Base-by-base conservation (phyloP, 2,113 vertebrate genomes). In the Sarotherodon lohbergeri region DNA sequence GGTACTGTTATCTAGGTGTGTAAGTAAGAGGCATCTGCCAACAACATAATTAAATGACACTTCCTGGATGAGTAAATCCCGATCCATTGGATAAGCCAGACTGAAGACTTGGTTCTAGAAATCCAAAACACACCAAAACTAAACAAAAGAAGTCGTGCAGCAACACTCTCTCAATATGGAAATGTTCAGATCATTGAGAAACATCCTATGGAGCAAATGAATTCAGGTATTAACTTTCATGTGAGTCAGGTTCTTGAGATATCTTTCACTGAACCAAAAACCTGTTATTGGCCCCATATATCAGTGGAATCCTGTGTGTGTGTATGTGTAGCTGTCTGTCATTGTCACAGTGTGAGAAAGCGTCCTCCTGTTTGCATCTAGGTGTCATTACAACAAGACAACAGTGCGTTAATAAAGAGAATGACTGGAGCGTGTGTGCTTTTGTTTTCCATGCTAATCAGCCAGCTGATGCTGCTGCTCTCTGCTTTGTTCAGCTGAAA, bases 311-410 rank as follows among this genome's bases (percentile, higher is more conserved):
- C 46, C 46, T 52, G 46, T 52, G 17, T 78, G 46, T 78, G 46
- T 78, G 85, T 81, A 43, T 86, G 76, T 61, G 88, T 41, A 86
- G 79, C 84, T 91, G 89, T 88, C 90, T 92, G 93, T 91, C 90
- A 93, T 87, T 13, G 87, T 88, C 90, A 59, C 87, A 78, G 87
- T 84, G 90, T 83, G 84, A 93, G 89, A 82, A 83, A n/a, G 78
- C 83, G 13, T 86, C 91, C 90, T 90, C 89, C 90, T 90, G 90
- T 94, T 90, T 88, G 90, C 52, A 76, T 90, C 83, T 61, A 91
- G 92, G 93, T 93, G 92, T 93, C 90, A 92, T 93, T 93, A 90
- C 93, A 92, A 90, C 88, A 86, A 94, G 87, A 93, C 92, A 92
- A 93, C 93, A 87, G 90, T 88, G 36, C 78, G 80, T 88, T 91